Base-by-base conservation (phyloP, 2,113 vertebrate species). In the Hyperoodon ampullatus region DNA sequence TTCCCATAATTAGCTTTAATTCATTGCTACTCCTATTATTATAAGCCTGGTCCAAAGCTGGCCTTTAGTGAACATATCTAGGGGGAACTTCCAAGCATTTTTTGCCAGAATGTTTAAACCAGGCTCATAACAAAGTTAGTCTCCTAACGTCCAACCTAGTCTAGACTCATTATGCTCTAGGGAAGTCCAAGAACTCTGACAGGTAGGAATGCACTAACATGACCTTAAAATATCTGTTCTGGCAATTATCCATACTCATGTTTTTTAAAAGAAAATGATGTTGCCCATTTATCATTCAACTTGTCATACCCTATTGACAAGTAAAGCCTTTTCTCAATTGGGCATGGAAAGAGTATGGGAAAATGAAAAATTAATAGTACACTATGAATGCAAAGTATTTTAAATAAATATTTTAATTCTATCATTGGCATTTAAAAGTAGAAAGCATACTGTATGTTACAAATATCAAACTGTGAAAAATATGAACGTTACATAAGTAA, bases 381-480 rank as follows among this genome's bases (percentile, higher is more conserved):
- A 28, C 81, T 63, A 26, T 8, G 35, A 86, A 75, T 33, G 61
- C 90, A 85, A 97, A 97, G 88, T 96, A 98, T 98, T 99, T 99
- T 99, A 99, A 99, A 99, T 99, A 99, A 99, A 99, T 99, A 99
- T 99, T 99, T 99, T 99, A 99, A 99, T 99, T 99, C 99, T 99
- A 99, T 99, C 99, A 99, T 99, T 99, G 99, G 99, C 99, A 99
- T 99, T 99, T 99, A 99, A 99, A 99, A 98, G 98, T 99, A 99
- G 99, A 99, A 99, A 99, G 99, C 99, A 99, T 99, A 99, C 99
- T 99, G 98, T 99, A 99, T 99, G 99, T 99, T 99, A 99, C 99
- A 99, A 98, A 99, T 99, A 99, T 99, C 99, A 99, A 99, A 99
- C 99, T 98, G 99, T 99, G 99, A 99, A 99, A 99, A 99, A 99